A percentile compares a stretch with the other conserved stretches of the same genome.
Evolutionary conservation across 2,888 invertebrate species (phyloP).

Genomic region (Athetis lepigone): DNA sequence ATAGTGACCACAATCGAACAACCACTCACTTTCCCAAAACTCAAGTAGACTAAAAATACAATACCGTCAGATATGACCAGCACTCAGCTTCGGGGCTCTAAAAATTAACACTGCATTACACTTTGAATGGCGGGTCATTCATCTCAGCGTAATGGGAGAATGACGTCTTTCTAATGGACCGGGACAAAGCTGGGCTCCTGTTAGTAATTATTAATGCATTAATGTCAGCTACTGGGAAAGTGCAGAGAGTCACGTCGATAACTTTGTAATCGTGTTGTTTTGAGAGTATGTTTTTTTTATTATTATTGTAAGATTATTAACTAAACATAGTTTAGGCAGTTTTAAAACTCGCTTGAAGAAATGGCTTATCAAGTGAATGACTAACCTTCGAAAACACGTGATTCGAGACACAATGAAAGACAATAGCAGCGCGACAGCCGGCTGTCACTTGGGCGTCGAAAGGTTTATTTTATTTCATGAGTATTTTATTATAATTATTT

Average conservation of each 20-base stretch:
- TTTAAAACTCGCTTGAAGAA: no score
- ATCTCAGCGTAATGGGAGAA: conserved; percentile 75
- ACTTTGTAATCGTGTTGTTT: conserved; percentile 10
- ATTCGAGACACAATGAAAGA: no score
- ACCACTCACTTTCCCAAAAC: background rate
- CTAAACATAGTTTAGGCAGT: no score
- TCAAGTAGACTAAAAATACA: conserved; percentile 5
- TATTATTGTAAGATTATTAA: no score
- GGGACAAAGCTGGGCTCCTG: conserved; percentile 72
- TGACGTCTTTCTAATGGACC: conserved; percentile 78
- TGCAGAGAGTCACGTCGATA: conserved; percentile 46
- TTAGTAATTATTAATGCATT: conserved; percentile 76
- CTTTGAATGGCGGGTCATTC: conserved; percentile 77
- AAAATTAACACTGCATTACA: conserved; percentile 75
- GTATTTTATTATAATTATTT: no score
- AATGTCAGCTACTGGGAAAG: conserved; percentile 62
- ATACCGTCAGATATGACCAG: conserved; percentile 29
- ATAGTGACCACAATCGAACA: background rate
- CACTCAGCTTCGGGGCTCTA: conserved; percentile 51
- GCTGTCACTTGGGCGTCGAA: no score
- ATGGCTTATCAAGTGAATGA: no score
- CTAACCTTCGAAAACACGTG: no score
- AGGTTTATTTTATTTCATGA: no score
- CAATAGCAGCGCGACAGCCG: no score
- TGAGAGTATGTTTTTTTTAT: background rate